phyloP scores from a whole-genome alignment of 2,797 vertebrate genomes.

The Molothrus ater region DNA sequence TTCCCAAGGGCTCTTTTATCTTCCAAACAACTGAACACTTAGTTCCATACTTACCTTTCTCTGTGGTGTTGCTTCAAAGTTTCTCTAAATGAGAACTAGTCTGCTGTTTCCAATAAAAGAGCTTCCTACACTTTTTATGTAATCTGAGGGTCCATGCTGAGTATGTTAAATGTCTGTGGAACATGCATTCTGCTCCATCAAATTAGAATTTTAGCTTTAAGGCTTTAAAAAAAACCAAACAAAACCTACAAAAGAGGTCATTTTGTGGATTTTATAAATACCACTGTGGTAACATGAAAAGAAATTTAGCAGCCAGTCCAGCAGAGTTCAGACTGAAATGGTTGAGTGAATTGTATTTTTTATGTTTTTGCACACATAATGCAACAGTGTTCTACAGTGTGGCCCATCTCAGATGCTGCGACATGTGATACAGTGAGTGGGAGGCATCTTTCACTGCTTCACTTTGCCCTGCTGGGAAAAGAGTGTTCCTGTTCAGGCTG shows the following conservation, averaged over 20 bases:
- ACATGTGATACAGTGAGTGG: background rate
- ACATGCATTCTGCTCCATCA: background rate
- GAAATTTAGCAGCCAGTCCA: background rate
- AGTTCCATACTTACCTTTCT: background rate
- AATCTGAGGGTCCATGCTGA: background rate
- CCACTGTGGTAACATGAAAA: background rate
- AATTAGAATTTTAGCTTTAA: background rate
- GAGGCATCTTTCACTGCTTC: background rate
- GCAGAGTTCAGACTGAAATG: background rate
- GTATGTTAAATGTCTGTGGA: background rate
- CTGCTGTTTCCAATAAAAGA: background rate
- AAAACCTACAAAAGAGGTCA: background rate
- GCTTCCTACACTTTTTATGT: background rate
- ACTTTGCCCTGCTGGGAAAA: slow-evolving; percentile 16
- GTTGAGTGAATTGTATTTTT: background rate
- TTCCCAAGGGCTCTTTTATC: background rate
- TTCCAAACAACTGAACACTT: background rate
- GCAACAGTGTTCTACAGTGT: background rate
- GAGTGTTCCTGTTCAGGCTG: background rate
- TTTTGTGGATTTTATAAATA: background rate
- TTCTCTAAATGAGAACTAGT: background rate
- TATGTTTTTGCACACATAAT: background rate
- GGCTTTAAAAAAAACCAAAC: background rate
- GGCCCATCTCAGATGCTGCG: background rate
- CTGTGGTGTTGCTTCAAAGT: background rate